Base-by-base conservation (phyloP, 1,140 invertebrate genomes). In the Temnothorax nylanderi region DNA sequence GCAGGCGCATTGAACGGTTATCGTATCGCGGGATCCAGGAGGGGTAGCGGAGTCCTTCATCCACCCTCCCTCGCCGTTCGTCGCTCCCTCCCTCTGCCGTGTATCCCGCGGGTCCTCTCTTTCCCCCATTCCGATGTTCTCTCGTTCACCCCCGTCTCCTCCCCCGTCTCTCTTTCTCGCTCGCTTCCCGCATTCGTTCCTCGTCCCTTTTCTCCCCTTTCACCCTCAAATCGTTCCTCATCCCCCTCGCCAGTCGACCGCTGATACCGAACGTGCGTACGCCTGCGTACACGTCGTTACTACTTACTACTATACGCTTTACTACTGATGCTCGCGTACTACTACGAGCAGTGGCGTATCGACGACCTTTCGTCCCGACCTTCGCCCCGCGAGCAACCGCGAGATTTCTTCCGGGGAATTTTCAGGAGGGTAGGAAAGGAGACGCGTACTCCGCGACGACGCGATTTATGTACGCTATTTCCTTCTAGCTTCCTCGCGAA, bases 211-310 rank as follows among this genome's bases (percentile, higher is more conserved):
- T 82, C 71, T 5, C 21, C 67, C 37, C 56, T 78, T 78, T 90
- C 81, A 72, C 77, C 87, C 80, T 88, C 77, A 80, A 88, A 84
- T 84, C 56, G 49, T 69, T 11, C 78, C 60, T 51, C 72, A 3
- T 21, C 41, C 64, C 58, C 26, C 47, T 41, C 47, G 54, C 11
- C 60, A 26, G 60, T 37, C 62, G 54, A 56, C 69, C 51, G 21
- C 62, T 65, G 76, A 67, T 69, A 58, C 65, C 54, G 51, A 87
- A 86, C 88, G 87, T 93, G 93, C 92, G 92, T 93, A 93, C 93
- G 92, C 91, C 90, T 93, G 92, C 93, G 92, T 93, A 92, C 89
- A 89, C 87, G 89, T 88, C 86, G 88, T 91, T 91, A 93, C 92
- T 92, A 91, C 80, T 91, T 92, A 90, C 87, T 88, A 90, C 91